Evolutionary conservation across 2,797 vertebrate genomes (phyloP), one percentile per base, ranked within the genome.

Genomic region (Typhlichthys subterraneus): DNA sequence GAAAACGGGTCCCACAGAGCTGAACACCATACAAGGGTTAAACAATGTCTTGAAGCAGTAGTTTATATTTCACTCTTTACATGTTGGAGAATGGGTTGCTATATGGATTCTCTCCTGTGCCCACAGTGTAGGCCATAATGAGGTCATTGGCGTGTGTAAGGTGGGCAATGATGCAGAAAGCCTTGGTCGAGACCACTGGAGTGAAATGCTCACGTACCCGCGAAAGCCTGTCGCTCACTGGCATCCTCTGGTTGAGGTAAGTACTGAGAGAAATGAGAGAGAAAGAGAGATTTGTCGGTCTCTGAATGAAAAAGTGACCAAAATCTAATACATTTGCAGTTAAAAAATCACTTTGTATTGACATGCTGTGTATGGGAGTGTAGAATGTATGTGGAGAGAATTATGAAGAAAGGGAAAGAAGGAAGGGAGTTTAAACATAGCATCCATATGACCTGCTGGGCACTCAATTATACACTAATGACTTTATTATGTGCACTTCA

Each of bases 91-190:
- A 54, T 17, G 75, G 89, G 80, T 92, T 83, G 15, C 67, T 53
- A 68, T 73, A n/a, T 23, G 33, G 67, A 10, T 29, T 81, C 49
- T 79, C 23, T 76, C 42, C 53, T 70, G 69, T 50, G 91, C 93
- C 94, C 90, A 94, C 94, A 99, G 98, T 81, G 96, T 99, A 90
- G 98, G 98, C 95, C 97, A 99, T 94, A 99, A 99, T 91, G 98
- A 99, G 90, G 91, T 99, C 88, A 99, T 99, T 56, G 98, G 98
- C 57, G 94, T 99, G 79, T 98, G 96, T 90, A 96, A 96, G 87
- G 95, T 99, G 74, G 98, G 98, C 90, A 98, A 95, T 73, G 93
- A 96, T 63, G 96, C 94, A 9, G 97, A 98, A 85, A 94, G 83
- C 69, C 94, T 99, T 48, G 98, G 98, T 56, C 94, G 96, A 9